These are phyloP conservation scores for Mesaphorura yosii DNA, from an alignment of 1,140 invertebrate species.

Conservation along the genomic window DNA sequence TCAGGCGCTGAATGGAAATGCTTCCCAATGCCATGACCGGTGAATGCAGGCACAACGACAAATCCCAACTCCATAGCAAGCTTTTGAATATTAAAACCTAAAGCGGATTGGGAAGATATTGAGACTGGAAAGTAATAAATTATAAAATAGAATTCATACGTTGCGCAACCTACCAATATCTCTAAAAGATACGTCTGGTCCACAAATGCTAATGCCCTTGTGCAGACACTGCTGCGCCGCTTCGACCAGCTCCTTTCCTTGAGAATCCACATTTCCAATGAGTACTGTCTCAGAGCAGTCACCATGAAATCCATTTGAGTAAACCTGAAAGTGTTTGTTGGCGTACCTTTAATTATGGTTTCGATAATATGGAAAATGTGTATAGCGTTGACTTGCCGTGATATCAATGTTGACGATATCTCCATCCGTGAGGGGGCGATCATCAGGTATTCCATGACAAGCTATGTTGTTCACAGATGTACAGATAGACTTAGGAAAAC, in stretches of 20 bases:
- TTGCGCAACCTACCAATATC: conserved; percentile 52
- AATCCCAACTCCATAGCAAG: conserved; percentile 51
- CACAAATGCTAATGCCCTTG: conserved; percentile 62
- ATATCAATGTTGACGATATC: conserved; percentile 89
- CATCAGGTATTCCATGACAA: conserved; percentile 89
- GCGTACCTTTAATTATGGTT: too few relatives aligned
- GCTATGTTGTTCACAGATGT: conserved; percentile 91
- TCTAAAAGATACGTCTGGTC: conserved; percentile 57
- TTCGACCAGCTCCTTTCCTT: conserved; percentile 54
- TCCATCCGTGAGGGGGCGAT: conserved; percentile 61
- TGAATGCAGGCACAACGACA: conserved; percentile 62
- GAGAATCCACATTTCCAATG: conserved; percentile 66
- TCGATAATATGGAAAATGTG: too few relatives aligned
- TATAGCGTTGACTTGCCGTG: conserved; percentile 55
- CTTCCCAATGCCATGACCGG: conserved; percentile 82
- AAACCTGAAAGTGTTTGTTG: conserved; percentile 50
- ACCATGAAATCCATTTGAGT: conserved; percentile 73
- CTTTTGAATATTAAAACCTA: conserved; percentile 48
- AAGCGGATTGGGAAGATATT: background rate
- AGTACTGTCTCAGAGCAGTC: conserved; percentile 81
- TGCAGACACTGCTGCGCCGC: conserved; percentile 58
- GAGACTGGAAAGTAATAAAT: background rate
- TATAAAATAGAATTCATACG: background rate
- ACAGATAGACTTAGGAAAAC: conserved; percentile 86
- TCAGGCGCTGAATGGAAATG: conserved; percentile 88